Percentiles rank a stretch among this genome's conserved stretches.
Evolutionary conservation across 2,113 vertebrate species (phyloP).

Genomic region (Oncorhynchus gorbuscha): DNA sequence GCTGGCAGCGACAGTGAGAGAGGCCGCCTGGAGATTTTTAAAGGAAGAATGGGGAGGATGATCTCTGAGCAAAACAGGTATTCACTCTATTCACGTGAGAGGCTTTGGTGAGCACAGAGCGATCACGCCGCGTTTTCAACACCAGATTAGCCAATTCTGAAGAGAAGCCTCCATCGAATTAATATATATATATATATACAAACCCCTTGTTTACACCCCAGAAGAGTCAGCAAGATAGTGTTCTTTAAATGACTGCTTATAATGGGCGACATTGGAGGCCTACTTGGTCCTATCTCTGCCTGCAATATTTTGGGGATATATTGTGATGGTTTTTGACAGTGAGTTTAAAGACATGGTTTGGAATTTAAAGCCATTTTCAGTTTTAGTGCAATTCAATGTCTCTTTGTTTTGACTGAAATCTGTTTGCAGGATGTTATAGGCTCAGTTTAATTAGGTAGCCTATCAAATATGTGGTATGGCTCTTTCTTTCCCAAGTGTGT

Average conservation of each 20-base stretch:
- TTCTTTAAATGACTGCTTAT: conserved; percentile 59
- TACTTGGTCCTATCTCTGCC: conserved; percentile 57
- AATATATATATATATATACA: neutral
- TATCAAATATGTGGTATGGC: conserved; percentile 34
- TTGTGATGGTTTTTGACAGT: conserved; percentile 35
- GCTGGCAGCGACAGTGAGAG: conserved; percentile 63
- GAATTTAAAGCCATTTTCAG: conserved; percentile 38
- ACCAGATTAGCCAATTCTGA: conserved; percentile 71
- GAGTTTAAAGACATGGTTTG: conserved; percentile 42
- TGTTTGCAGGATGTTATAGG: conserved; percentile 44
- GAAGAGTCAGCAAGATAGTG: conserved; percentile 42
- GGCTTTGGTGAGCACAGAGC: conserved; percentile 63
- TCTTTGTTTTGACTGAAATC: conserved; percentile 46
- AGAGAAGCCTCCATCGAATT: conserved; percentile 50
- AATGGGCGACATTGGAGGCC: conserved; percentile 36
- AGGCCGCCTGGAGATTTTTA: conserved; percentile 68
- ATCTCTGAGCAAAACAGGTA: conserved; percentile 69
- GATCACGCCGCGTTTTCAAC: conserved; percentile 65
- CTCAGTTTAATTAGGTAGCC: conserved; percentile 49
- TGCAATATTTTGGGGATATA: conserved; percentile 56
- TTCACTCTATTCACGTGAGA: conserved; percentile 62
- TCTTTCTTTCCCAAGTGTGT: conserved; percentile 35
- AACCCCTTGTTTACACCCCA: conserved; percentile 55
- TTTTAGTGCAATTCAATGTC: conserved; percentile 44
- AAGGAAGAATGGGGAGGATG: conserved; percentile 72